Base-by-base conservation (phyloP, 2,888 invertebrate species). In the Caenorhabditis zanzibari region DNA sequence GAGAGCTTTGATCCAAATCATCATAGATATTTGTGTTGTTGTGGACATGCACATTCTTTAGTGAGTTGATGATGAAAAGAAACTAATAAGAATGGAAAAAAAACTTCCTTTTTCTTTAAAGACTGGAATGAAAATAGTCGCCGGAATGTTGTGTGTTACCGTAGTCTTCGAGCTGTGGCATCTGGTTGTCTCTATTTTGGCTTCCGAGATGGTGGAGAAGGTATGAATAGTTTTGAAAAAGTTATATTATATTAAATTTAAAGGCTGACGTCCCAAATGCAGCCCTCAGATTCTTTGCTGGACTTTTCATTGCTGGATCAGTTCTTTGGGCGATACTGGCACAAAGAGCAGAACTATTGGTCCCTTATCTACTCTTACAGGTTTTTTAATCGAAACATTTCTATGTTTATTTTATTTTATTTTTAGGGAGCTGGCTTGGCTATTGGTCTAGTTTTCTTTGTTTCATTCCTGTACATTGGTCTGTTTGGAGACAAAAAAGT, bases 101-200 rank as follows among this genome's bases (percentile, higher is more conserved):
- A 26, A 5, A 14, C 26, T 54, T 41, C 24, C 22, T 24, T 16
- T 14, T 44, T n/a, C 28, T 26, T 81, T n/a, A n/a, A n/a, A 89
- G 89, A 89, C 86, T 6, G 90, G 90, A 7, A 88, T 90, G 61
- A 85, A 86, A 58, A 82, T 90, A 10, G 86, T 90, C n/a, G 88
- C 90, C 16, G 90, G 85, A 10, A 83, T 90, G 75, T 52, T 89
- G 28, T 86, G 85, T 52, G 75, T 90, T 14, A 90, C 89, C 6
- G 90, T 90, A 2, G 56, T 86, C 19, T 84, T 89, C 41, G 90
- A 90, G 58, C 19, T 90, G 0, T 90, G 90, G 89, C 85, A 88
- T 41, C 73, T 90, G 26, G 69, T 82, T 9, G 77, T 86, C 44
- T 71, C 81, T 2, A 49, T 81, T 26, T 32, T 81, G 22, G 80